Percentiles rank a stretch among this genome's conserved stretches.
Conservation (phyloP, 2,888 invertebrate genomes). For the Parapristionchus giblindavisi region DNA sequence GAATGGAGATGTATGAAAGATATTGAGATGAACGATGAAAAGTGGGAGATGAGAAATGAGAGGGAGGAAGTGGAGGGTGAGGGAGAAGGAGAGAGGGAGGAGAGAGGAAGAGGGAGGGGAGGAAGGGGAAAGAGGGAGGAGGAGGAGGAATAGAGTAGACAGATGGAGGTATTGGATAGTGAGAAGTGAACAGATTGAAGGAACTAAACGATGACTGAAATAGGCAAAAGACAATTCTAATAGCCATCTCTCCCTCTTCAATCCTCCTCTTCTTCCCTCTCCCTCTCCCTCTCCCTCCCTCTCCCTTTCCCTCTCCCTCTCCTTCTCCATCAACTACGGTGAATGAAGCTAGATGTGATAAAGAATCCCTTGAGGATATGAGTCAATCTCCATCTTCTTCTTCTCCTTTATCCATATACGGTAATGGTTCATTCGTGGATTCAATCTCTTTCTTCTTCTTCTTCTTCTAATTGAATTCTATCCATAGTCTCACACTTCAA, state of each 20-base stretch:
- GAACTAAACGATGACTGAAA: background rate
- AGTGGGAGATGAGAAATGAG: background rate
- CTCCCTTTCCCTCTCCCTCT: background rate
- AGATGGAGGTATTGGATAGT: background rate
- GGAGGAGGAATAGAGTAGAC: background rate
- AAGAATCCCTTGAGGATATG: too few species aligned
- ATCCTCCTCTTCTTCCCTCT: slow-evolving; percentile 25
- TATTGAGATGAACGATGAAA: background rate
- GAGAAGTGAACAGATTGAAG: background rate
- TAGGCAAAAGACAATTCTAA: background rate
- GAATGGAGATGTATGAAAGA: too few species aligned
- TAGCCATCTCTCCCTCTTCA: background rate
- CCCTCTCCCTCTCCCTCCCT: slow-evolving; percentile 27
- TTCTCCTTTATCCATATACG: too few species aligned
- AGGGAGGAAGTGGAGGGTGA: slow-evolving; percentile 1
- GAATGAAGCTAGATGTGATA: too few species aligned
- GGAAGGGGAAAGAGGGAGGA: slow-evolving; percentile 12
- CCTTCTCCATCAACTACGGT: too few species aligned
- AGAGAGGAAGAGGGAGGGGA: background rate
- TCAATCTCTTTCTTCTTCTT: too few species aligned
- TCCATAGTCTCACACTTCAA: too few species aligned
- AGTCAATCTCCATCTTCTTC: too few species aligned
- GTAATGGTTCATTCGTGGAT: too few species aligned
- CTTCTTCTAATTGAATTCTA: too few species aligned
- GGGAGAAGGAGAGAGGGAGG: slow-evolving; percentile 9